These are phyloP conservation scores for Orchestia grillus DNA, from an alignment of 1,140 invertebrate species.

Conservation along the genomic window DNA sequence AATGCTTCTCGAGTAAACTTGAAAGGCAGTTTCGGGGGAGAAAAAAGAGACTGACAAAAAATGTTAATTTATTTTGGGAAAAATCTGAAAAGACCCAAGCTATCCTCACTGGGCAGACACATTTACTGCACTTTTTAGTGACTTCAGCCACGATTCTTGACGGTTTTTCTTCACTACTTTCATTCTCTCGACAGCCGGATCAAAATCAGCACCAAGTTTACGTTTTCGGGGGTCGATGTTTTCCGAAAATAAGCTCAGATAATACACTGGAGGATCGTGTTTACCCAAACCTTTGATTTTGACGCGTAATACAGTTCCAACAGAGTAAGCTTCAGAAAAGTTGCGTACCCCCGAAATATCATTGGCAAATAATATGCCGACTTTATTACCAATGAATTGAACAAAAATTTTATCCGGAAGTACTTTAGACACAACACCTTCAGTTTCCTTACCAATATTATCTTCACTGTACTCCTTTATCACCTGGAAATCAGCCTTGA, in stretches of 20 bases:
- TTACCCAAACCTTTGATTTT: constrained; percentile 7
- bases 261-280: background rate
- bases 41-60: background rate
- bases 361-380: constrained; percentile 21
- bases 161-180: constrained; percentile 12
- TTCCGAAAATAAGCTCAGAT: background rate
- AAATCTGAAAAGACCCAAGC: background rate
- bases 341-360: background rate
- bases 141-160: constrained; percentile 6
- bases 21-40: background rate
- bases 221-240: background rate
- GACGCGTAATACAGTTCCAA: background rate
- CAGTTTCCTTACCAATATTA: constrained; percentile 9
- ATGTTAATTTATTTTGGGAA: background rate
- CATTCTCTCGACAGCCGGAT: background rate
- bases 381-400: background rate
- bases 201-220: background rate
- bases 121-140: background rate
- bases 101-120: background rate
- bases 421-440: constrained; percentile 2
- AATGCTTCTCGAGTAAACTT: background rate
- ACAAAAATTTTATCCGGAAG: constrained; percentile 28
- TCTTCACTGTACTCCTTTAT: background rate
- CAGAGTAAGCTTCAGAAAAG: background rate
- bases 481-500: background rate